phyloP scores from a whole-genome alignment of 2,888 invertebrate species.

The Sphinx pinastri region DNA sequence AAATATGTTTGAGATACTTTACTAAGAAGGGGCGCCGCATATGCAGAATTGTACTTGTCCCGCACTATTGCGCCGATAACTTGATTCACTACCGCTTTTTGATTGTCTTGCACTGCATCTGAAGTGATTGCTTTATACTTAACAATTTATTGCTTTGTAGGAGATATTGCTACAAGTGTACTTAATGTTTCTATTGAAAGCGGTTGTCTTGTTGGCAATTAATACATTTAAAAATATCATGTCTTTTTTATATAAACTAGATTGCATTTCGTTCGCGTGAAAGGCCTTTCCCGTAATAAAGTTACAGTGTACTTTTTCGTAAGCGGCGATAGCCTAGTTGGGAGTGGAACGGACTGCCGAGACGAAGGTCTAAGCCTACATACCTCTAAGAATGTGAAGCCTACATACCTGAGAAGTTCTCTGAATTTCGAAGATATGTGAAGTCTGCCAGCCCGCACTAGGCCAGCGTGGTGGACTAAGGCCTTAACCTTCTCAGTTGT shows the following conservation, averaged over 20 bases:
- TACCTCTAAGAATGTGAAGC: too few relatives aligned
- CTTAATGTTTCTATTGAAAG: conserved; percentile 17
- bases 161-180: conserved; percentile 13
- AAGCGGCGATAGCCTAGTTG: too few relatives aligned
- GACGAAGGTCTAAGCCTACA: too few relatives aligned
- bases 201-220: neutral
- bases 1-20: neutral
- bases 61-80: conserved; percentile 37
- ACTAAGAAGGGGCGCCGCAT: conserved; percentile 34
- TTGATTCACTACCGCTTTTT: conserved; percentile 47
- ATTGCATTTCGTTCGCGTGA: too few relatives aligned
- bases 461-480: too few relatives aligned
- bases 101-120: conserved; percentile 52
- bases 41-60: conserved; percentile 43
- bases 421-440: too few relatives aligned
- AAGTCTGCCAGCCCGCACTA: too few relatives aligned
- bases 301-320: too few relatives aligned
- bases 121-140: conserved; percentile 54
- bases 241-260: neutral
- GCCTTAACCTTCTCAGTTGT: too few relatives aligned
- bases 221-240: neutral
- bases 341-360: too few relatives aligned
- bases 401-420: too few relatives aligned
- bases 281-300: too few relatives aligned
- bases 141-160: conserved; percentile 30